Evolutionary conservation across 2,888 invertebrate species (phyloP), one percentile per base, ranked within the genome.

Genomic region (Xestoiulus laeticollis): DNA sequence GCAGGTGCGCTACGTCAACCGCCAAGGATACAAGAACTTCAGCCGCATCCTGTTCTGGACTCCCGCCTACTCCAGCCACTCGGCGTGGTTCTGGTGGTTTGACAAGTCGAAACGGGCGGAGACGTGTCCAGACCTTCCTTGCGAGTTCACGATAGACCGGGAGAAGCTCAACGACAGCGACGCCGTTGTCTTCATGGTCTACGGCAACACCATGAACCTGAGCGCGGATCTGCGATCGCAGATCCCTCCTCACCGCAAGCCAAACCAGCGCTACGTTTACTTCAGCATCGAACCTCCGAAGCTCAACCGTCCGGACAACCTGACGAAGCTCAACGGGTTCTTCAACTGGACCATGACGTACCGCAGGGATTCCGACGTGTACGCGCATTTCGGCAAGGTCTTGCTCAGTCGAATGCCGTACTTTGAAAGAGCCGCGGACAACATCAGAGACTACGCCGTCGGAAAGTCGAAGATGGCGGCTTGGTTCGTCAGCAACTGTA

Each of bases 401-500:
- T 16, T 87, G 4, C 84, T 87, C 16, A 87, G 19, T 10, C 26
- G 5, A 19, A 5, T 26, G 82, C 82, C 82, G n/a, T 1, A 8
- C 5, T 5, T 38, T 19, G 10, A 33, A 10, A 26, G 19, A 19
- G 53, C 22, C 6, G 22, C 22, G 30, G 48, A 83, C 26, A 14
- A 22, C 6, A 19, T 33, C 22, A 14, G 44, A 4, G 85, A 88
- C 68, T 88, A 85, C 33, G 85, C 87, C 16, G 19, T 14, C 3
- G 87, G 85, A 1, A 88, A 87, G 38, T 78, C 88, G 86, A 90
- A 90, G 86, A 88, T 90, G 85, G 90, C 89, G 4, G 90, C 90
- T 12, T 90, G 90, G 90, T 90, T 90, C 82, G 90, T 90, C 30
- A 90, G 90, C 30, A 90, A 90, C 88, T 91, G 91, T 88, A 48